Base-by-base conservation (phyloP, 2,797 vertebrate species). In the Sphenopsis melanotis region DNA sequence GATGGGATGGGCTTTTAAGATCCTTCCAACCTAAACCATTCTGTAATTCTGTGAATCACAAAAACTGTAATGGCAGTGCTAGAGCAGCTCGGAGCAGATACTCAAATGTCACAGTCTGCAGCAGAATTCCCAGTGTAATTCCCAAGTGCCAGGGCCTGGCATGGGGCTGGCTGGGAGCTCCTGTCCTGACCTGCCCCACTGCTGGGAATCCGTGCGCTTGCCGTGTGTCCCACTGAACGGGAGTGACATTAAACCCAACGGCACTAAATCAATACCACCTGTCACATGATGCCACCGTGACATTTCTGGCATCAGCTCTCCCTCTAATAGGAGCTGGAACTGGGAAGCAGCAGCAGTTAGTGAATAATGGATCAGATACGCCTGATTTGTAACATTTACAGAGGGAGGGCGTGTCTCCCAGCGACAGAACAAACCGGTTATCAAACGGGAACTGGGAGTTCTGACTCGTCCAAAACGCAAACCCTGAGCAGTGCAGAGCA, bases 291-390 rank as follows among this genome's bases (percentile, higher is more conserved):
- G 60, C 70, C 11, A 32, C 94, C 6, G 70, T 78, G 94, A 96
- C 93, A 91, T 90, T 91, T 66, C 87, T 96, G 96, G 86, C 88
- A 64, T 6, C 20, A 81, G 77, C 27, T 3, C 86, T 92, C 7
- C 77, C 83, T 94, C 81, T 61, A 26, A 59, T 16, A 59, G 64
- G 85, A 91, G 95, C 42, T 87, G 89, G 90, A 50, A 92, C 90
- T 87, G 94, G 92, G 95, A 96, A 96, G 96, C 94, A 41, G 95
- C 92, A 86, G 94, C 92, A 81, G 91, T 56, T 57, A 24, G 95
- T 86, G 93, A 83, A 89, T 94, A 96, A 92, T 91, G 86, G 94
- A 93, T 93, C 72, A 76, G 96, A 90, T 88, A 83, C 19, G 90
- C 70, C 81, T 76, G 90, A 65, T 93, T 32, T 47, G 88, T 76